A percentile compares a stretch with the other conserved stretches of the same genome.
Evolutionary conservation across 1,140 invertebrate species (phyloP).

Genomic region (Pseudomyrmex dendroicus): DNA sequence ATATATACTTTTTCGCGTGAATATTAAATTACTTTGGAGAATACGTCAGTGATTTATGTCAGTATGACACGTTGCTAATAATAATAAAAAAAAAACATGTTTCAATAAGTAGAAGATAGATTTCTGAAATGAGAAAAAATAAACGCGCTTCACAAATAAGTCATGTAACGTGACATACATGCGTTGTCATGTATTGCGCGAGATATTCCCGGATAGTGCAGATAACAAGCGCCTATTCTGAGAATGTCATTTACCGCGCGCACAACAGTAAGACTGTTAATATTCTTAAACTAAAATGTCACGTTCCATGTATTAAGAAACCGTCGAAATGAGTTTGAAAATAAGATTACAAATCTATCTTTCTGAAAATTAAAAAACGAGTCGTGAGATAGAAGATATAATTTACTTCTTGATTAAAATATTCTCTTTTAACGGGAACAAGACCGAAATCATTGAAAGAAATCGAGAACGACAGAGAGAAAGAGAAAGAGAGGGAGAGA

Average conservation of each 20-base stretch:
- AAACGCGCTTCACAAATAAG: neutral
- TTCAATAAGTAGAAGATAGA: too few species aligned
- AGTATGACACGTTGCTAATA: neutral
- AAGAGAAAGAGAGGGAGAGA: neutral
- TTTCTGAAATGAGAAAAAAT: too few species aligned
- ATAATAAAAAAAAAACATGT: too few species aligned
- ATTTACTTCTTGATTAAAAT: too few species aligned
- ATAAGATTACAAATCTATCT: too few species aligned
- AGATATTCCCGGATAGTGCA: neutral
- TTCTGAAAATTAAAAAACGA: too few species aligned
- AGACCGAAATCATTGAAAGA: neutral
- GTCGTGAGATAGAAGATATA: too few species aligned
- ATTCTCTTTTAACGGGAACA: too few species aligned
- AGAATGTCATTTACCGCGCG: slow-evolving; percentile 1
- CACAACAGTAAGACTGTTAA: neutral
- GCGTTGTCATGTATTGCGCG: neutral
- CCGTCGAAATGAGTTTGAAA: too few species aligned
- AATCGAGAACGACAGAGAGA: neutral
- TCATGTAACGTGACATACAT: neutral
- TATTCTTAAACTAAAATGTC: too few species aligned
- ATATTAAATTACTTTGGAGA: neutral
- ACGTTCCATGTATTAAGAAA: too few species aligned
- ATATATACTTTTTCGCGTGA: neutral
- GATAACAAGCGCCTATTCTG: neutral
- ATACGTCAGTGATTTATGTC: too few species aligned